A percentile compares a stretch with the other conserved stretches of the same genome.
Conservation (phyloP, 1,140 invertebrate genomes). For the Bombus waltoni region DNA sequence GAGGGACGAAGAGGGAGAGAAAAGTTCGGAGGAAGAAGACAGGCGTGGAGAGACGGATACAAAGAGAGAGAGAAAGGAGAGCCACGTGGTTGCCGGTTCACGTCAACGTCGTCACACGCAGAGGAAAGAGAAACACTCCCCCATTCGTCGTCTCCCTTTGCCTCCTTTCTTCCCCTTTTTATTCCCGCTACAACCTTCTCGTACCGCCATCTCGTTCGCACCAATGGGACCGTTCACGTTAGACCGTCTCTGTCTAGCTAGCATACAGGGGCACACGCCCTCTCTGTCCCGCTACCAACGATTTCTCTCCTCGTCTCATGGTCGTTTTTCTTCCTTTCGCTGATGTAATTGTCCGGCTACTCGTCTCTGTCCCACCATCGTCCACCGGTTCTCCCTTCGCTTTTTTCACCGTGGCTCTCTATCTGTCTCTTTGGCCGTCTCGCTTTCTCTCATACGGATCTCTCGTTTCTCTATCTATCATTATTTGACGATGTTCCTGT, state of each 20-base stretch:
- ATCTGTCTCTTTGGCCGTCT: background rate
- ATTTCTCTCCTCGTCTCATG: background rate
- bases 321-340: background rate
- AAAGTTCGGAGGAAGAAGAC: constrained; percentile 48
- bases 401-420: background rate
- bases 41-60: constrained; percentile 35
- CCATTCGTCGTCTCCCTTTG: constrained; percentile 32
- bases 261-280: background rate
- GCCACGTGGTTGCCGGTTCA: constrained; percentile 68
- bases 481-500: background rate
- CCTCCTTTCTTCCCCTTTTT: constrained; percentile 22
- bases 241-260: background rate
- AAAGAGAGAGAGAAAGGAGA: constrained; percentile 52
- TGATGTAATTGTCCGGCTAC: background rate
- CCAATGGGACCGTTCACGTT: no score
- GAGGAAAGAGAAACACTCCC: constrained; percentile 52
- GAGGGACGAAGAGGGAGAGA: constrained; percentile 35
- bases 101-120: constrained; percentile 62
- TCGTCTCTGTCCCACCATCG: constrained; percentile 5
- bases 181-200: background rate
- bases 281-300: background rate
- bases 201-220: background rate
- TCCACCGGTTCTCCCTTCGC: background rate
- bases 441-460: background rate
- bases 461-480: background rate